Evolutionary conservation across 2,888 invertebrate genomes (phyloP).

Genomic region (Idaea biselata): DNA sequence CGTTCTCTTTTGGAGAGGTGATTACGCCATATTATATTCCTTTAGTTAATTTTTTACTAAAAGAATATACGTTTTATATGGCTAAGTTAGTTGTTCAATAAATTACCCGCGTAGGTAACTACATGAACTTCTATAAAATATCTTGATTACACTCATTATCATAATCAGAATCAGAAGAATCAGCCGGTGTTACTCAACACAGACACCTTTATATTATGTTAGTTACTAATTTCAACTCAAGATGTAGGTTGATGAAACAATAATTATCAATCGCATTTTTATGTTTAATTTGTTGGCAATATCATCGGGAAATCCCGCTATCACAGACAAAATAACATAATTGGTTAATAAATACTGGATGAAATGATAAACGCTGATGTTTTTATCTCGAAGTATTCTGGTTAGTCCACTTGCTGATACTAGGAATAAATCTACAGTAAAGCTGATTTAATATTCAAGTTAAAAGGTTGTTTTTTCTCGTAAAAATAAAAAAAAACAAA

Average conservation of each 20-base stretch:
- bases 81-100: too few relatives aligned
- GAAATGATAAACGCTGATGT: slow-evolving; percentile 45
- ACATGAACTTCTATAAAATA: too few relatives aligned
- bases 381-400: slow-evolving; percentile 41
- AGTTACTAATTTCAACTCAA: background rate
- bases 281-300: slow-evolving; percentile 26
- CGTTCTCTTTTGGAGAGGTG: too few relatives aligned
- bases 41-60: too few relatives aligned
- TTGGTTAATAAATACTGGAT: slow-evolving; percentile 39
- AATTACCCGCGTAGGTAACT: too few relatives aligned
- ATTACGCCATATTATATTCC: too few relatives aligned
- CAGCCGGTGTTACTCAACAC: too few relatives aligned
- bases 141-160: too few relatives aligned
- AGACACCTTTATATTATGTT: background rate
- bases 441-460: slow-evolving; percentile 8
- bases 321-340: slow-evolving; percentile 32
- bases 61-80: too few relatives aligned
- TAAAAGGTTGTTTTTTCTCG: background rate
- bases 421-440: slow-evolving; percentile 44
- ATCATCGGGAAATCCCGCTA: slow-evolving; percentile 37
- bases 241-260: slow-evolving; percentile 4
- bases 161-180: too few relatives aligned
- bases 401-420: slow-evolving; percentile 55
- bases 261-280: slow-evolving; percentile 17
- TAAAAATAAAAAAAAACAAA: background rate